A percentile compares a stretch with the other conserved stretches of the same genome.
phyloP scores from a whole-genome alignment of 2,113 vertebrate species.

The Nerophis ophidion region DNA sequence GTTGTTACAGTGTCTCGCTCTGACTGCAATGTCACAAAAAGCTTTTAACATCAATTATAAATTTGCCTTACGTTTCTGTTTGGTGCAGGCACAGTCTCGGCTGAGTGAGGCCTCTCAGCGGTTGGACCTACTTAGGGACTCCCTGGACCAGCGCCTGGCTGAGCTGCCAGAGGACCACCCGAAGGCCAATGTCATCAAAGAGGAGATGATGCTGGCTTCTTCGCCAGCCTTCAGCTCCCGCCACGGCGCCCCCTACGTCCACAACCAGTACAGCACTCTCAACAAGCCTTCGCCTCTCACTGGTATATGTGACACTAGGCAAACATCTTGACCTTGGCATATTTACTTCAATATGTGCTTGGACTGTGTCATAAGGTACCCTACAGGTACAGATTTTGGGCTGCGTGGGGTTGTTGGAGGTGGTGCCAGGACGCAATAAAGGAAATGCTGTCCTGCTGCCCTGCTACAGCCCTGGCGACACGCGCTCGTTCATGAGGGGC shows the following conservation, averaged over 20 bases:
- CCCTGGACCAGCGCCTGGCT: slow-evolving; percentile 77
- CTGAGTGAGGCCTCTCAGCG: slow-evolving; percentile 82
- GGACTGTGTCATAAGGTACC: slow-evolving; percentile 66
- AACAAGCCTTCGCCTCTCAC: slow-evolving; percentile 85
- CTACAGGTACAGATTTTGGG: slow-evolving; percentile 82
- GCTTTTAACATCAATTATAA: background rate
- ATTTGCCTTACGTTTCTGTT: background rate
- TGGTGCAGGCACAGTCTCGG: slow-evolving; percentile 66
- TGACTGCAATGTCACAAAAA: too few relatives aligned
- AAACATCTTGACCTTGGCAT: background rate
- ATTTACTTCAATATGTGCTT: background rate
- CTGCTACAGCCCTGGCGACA: slow-evolving; percentile 74
- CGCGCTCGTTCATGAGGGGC: slow-evolving; percentile 78
- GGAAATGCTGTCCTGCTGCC: slow-evolving; percentile 61
- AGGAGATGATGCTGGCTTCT: slow-evolving; percentile 78
- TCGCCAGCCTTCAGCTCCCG: slow-evolving; percentile 77
- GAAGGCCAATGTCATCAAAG: slow-evolving; percentile 79
- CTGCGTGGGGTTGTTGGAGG: slow-evolving; percentile 77
- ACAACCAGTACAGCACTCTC: slow-evolving; percentile 83
- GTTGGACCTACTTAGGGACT: slow-evolving; percentile 78
- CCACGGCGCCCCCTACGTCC: slow-evolving; percentile 73
- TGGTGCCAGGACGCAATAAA: slow-evolving; percentile 74
- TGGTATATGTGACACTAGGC: slow-evolving; percentile 53
- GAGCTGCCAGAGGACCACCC: slow-evolving; percentile 85
- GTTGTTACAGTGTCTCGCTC: too few relatives aligned